Base-by-base conservation (phyloP, 2,797 vertebrate genomes). In the Gymnocypris eckloni region DNA sequence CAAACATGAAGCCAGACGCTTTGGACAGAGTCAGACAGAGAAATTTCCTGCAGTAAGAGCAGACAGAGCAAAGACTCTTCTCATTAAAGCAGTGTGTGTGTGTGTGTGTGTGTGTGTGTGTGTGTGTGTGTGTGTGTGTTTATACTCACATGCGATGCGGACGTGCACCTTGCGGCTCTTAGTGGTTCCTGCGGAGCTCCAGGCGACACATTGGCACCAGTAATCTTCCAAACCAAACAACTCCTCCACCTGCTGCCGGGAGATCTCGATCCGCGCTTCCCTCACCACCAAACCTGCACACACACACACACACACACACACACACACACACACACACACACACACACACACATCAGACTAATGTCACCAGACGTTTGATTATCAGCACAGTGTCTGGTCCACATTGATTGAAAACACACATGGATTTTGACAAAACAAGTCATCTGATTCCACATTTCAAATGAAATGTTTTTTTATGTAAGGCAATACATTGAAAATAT, bases 171-270 rank as follows among this genome's bases (percentile, higher is more conserved):
- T 98, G 28, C 98, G 95, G 92, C 98, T 99, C 92, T 99, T 99
- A 39, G 98, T 99, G 87, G 98, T 99, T 83, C 98, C 98, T 0
- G 98, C 97, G 0, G 98, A 98, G 93, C 98, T 99, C 98, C 98
- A 99, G 87, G 98, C 98, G 22, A 99, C 98, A 6, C 98, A 99
- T 92, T 99, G 98, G 92, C 98, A 99, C 98, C 98, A 99, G 92
- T 97, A 99, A 91, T 99, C 98, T 90, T 98, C 97, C 0, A 97
- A 97, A 1, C 98, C 97, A 0, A 98, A 99, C 77, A 98, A 95
- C 91, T 99, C 97, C 90, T 99, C 98, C 0, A 99, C 98, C 85
- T 99, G 98, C 90, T 97, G 96, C 2, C 96, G 94, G 0, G 96
- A 95, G 79, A 97, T 96, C 91, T 97, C 96, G 45, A 98, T 98